Percentiles rank a stretch among this genome's conserved stretches.
These are phyloP conservation scores for Chymomyza costata DNA, from an alignment of 1,140 invertebrate species.

Conservation along the genomic window DNA sequence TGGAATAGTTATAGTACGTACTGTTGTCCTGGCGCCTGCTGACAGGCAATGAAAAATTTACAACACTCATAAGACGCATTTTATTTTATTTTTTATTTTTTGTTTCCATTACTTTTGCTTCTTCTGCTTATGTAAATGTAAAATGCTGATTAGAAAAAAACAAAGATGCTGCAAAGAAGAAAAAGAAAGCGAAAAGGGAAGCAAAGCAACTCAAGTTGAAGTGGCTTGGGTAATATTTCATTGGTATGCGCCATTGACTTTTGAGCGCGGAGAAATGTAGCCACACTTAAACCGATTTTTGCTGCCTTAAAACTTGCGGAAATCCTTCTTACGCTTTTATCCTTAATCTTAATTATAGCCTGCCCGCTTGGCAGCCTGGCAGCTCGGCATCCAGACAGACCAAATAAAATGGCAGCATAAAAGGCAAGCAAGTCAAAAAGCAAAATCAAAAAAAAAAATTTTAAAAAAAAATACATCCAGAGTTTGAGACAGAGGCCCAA, in stretches of 20 bases:
- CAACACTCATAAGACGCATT: conserved; percentile 29
- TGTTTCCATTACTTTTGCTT: no score
- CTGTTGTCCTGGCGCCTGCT: conserved; percentile 38
- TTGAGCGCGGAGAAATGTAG: conserved; percentile 32
- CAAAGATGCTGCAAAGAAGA: conserved; percentile 10
- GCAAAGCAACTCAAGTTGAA: conserved; percentile 5
- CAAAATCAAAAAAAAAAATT: conserved; percentile 29
- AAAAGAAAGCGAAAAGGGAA: conserved; percentile 11
- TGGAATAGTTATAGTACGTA: conserved; percentile 35
- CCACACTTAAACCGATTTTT: conserved; percentile 62
- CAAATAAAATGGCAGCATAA: conserved; percentile 9
- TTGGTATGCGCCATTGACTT: conserved; percentile 69
- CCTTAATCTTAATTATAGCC: conserved; percentile 75
- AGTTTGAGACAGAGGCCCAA: no score
- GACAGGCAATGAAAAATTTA: conserved; percentile 21
- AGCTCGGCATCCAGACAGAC: conserved; percentile 21
- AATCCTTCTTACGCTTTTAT: conserved; percentile 74
- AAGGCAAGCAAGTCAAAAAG: conserved; percentile 12
- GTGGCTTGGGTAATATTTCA: conserved; percentile 51
- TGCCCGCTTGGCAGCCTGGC: conserved; percentile 40
- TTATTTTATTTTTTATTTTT: conserved; percentile 10
- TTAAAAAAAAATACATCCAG: no score
- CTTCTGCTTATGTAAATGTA: conserved; percentile 58
- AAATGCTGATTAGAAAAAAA: conserved; percentile 51
- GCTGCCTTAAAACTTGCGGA: conserved; percentile 43